Evolutionary conservation across 2,113 vertebrate species (phyloP).

Genomic region (Meleagris gallopavo): DNA sequence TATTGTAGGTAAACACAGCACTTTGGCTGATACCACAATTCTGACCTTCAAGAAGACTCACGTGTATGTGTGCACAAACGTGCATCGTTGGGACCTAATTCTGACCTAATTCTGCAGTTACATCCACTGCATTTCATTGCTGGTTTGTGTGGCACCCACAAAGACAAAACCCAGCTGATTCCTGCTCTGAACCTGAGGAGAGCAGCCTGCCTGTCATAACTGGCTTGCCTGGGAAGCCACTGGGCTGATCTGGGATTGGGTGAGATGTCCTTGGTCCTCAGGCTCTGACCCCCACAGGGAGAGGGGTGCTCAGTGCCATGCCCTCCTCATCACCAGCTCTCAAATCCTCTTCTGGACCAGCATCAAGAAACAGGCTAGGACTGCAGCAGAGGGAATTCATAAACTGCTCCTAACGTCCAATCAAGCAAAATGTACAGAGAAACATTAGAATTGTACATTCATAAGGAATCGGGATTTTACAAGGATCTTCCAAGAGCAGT

Average conservation of each 20-base stretch:
- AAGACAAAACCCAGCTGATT: background rate
- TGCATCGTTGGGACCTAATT: background rate
- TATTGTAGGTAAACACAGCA: background rate
- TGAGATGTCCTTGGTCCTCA: background rate
- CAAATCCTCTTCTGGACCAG: background rate
- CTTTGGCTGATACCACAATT: background rate
- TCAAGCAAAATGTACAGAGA: background rate
- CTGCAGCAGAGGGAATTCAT: background rate
- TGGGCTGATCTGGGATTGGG: background rate
- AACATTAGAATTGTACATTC: background rate
- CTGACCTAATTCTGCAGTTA: background rate
- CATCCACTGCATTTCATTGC: background rate
- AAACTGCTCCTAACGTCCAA: background rate
- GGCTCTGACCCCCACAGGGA: background rate
- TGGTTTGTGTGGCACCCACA: background rate
- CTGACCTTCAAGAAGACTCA: background rate
- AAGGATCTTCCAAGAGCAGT: background rate
- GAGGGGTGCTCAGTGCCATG: background rate
- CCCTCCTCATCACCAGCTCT: background rate
- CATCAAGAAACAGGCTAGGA: background rate
- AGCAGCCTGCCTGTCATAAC: background rate
- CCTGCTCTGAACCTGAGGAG: background rate
- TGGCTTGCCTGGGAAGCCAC: background rate
- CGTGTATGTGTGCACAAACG: accelerated
- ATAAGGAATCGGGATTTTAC: background rate